Conservation (phyloP, 2,888 invertebrate species). For the Argyresthia albistria region DNA sequence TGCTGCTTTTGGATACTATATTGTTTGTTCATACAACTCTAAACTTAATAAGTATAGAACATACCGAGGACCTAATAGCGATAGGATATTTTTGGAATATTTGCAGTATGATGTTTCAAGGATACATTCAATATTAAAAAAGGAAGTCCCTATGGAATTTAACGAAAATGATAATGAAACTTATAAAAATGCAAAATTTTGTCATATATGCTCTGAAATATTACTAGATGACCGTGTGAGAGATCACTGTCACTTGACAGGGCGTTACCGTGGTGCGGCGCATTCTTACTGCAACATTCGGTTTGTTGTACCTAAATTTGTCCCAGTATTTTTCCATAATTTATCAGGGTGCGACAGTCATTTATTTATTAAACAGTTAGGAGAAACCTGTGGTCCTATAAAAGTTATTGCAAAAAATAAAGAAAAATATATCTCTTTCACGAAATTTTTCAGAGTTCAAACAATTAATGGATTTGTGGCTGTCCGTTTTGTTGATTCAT, state of each 20-base stretch:
- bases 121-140: neutral
- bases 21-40: neutral
- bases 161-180: neutral
- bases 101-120: neutral
- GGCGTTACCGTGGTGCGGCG: conserved; percentile 11
- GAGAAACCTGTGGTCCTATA: conserved; percentile 10
- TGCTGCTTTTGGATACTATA: neutral
- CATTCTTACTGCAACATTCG: conserved; percentile 13
- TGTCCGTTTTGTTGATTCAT: conserved; percentile 9
- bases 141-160: neutral
- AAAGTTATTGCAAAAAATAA: conserved; percentile 12
- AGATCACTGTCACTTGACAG: conserved; percentile 12
- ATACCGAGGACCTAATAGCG: conserved; percentile 9
- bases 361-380: no score
- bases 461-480: neutral
- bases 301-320: conserved; percentile 12
- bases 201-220: no score
- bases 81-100: conserved; percentile 7
- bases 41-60: conserved; percentile 13
- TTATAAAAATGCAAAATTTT: no score
- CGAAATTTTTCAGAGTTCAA: conserved; percentile 4
- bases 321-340: conserved; percentile 18
- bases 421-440: conserved; percentile 8
- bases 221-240: conserved; percentile 9
- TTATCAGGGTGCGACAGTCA: conserved; percentile 15